Conservation (phyloP, 2,888 invertebrate genomes). For the Protophormia terraenovae region DNA sequence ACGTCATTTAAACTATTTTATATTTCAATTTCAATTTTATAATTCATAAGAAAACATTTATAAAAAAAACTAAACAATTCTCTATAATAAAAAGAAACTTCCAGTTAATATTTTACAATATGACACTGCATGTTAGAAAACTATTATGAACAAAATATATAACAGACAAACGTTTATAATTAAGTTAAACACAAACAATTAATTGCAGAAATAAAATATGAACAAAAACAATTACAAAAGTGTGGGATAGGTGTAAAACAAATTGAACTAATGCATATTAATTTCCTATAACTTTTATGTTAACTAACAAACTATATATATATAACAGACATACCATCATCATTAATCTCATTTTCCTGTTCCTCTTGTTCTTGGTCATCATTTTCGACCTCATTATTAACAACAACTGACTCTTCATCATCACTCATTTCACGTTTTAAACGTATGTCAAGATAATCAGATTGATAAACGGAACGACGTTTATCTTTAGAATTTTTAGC, state of each 20-base stretch:
- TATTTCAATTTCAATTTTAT: not conserved
- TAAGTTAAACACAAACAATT: not conserved
- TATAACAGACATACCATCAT: constrained; percentile 42
- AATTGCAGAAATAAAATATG: constrained; percentile 3
- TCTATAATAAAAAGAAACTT: not conserved
- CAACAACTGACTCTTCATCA: constrained; percentile 43
- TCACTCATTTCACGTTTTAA: constrained; percentile 65
- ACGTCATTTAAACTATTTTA: not conserved
- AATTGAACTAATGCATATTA: not conserved
- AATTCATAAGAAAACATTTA: not conserved
- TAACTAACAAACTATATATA: not conserved
- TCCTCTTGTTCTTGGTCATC: not conserved
- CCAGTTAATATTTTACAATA: not conserved
- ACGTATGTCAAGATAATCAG: constrained; percentile 75
- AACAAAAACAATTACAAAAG: not conserved
- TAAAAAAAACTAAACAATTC: not conserved
- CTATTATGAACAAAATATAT: not conserved
- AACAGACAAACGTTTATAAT: not conserved
- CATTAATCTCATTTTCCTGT: not conserved
- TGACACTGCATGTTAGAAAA: constrained; percentile 2
- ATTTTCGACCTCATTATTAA: constrained; percentile 7
- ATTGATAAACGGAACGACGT: constrained; percentile 74
- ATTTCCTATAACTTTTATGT: no score
- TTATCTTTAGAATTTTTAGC: constrained; percentile 68
- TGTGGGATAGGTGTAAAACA: not conserved